A percentile compares a stretch with the other conserved stretches of the same genome.
Evolutionary conservation across 2,888 invertebrate genomes (phyloP).

Genomic region (Caenorhabditis imperialis): DNA sequence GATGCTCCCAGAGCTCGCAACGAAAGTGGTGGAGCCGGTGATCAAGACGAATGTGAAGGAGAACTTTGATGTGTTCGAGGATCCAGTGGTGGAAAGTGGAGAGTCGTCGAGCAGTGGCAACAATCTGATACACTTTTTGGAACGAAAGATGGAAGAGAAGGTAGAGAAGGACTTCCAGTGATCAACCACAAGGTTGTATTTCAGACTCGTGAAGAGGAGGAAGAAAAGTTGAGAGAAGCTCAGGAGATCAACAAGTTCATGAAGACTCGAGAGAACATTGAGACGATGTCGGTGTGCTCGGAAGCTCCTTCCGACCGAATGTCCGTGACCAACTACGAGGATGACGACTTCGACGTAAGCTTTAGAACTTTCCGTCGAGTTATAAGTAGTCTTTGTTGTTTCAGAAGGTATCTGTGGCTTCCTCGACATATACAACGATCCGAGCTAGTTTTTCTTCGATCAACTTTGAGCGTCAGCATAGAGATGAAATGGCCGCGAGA

Average conservation of each 20-base stretch:
- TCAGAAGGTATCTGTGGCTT: constrained; percentile 38
- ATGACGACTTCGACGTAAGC: constrained; percentile 46
- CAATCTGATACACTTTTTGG: constrained; percentile 39
- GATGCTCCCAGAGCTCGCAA: not conserved
- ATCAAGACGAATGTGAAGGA: constrained; percentile 30
- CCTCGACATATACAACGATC: constrained; percentile 37
- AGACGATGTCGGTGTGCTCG: constrained; percentile 23
- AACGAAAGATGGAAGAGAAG: constrained; percentile 41
- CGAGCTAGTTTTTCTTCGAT: constrained; percentile 29
- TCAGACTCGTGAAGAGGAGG: constrained; percentile 10
- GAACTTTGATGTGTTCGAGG: constrained; percentile 45
- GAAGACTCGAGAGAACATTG: constrained; percentile 28
- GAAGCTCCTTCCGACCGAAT: constrained; percentile 27
- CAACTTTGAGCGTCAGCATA: constrained; percentile 5
- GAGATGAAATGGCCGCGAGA: not conserved
- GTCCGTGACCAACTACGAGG: constrained; percentile 18
- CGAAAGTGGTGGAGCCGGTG: not conserved
- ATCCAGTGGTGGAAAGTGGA: constrained; percentile 9
- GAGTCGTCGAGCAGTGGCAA: constrained; percentile 5
- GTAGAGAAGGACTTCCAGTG: too few relatives aligned
- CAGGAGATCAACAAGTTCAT: constrained; percentile 15
- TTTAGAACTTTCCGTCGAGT: not conserved
- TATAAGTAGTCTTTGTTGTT: not conserved
- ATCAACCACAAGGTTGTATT: too few relatives aligned
- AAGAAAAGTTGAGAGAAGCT: not conserved